Evolutionary conservation across 2,113 vertebrate genomes (phyloP).

Genomic region (Notechis scutatus): DNA sequence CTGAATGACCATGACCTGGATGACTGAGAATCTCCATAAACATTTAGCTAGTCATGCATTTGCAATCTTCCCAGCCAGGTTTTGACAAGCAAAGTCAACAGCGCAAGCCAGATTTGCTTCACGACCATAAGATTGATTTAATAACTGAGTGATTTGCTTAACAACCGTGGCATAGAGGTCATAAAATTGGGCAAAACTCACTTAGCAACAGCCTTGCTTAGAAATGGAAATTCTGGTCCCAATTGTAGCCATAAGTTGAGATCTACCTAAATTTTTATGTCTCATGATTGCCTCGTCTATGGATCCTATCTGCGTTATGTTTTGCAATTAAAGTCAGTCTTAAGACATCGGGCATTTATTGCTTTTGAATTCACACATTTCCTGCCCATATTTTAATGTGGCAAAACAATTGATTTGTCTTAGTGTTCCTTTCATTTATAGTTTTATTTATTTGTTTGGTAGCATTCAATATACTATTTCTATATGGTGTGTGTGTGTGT

Average conservation of each 20-base stretch:
- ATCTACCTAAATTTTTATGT: not conserved
- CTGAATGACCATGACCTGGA: too few species aligned
- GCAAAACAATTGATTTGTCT: not conserved
- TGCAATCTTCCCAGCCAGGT: not conserved
- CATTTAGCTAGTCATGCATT: not conserved
- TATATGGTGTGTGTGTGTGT: not conserved
- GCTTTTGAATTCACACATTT: not conserved
- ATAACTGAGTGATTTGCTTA: not conserved
- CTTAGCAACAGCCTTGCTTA: not conserved
- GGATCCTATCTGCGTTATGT: not conserved
- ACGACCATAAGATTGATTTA: not conserved
- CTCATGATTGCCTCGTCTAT: not conserved
- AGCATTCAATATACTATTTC: not conserved
- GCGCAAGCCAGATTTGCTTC: not conserved
- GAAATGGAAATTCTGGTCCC: not conserved
- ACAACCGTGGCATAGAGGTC: not conserved
- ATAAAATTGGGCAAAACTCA: not conserved
- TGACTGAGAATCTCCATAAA: too few species aligned
- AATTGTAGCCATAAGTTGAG: not conserved
- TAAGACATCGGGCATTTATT: not conserved
- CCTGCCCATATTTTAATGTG: not conserved
- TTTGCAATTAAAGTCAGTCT: not conserved
- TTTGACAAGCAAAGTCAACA: not conserved
- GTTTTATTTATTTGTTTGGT: not conserved
- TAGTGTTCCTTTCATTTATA: not conserved